Evolutionary conservation across 2,797 vertebrate genomes (phyloP).

Genomic region (Poecilia wingei): DNA sequence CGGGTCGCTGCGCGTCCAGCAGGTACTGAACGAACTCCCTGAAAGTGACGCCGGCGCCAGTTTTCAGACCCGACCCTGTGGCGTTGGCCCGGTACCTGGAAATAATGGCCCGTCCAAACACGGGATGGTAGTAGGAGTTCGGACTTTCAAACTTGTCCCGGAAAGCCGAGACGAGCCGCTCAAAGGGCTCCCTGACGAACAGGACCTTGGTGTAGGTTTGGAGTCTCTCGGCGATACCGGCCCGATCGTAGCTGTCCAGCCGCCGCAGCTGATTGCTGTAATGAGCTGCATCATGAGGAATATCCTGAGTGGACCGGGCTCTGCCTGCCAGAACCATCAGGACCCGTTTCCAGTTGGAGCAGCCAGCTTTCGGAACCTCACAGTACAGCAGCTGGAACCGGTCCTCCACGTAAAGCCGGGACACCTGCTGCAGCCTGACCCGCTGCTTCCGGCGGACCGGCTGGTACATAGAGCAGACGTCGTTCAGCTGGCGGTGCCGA

Average conservation of each 20-base stretch:
- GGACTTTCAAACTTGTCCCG: constrained; percentile 95
- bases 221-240: constrained; percentile 82
- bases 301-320: constrained; percentile 80
- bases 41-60: constrained; percentile 89
- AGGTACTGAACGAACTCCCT: constrained; percentile 92
- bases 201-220: constrained; percentile 90
- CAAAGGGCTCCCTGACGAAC: constrained; percentile 91
- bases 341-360: constrained; percentile 96
- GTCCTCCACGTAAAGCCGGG: constrained; percentile 91
- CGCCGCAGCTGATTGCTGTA: constrained; percentile 85
- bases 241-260: constrained; percentile 84
- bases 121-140: constrained; percentile 92
- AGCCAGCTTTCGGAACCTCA: constrained; percentile 92
- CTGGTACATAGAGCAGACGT: constrained; percentile 87
- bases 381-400: constrained; percentile 90
- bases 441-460: constrained; percentile 65
- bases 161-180: constrained; percentile 91
- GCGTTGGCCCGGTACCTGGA: constrained; percentile 89
- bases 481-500: constrained; percentile 80
- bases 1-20: constrained; percentile 88
- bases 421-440: constrained; percentile 85
- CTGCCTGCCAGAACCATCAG: constrained; percentile 91
- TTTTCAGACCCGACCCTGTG: constrained; percentile 82
- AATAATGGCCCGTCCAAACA: constrained; percentile 93
- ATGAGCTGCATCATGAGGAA: constrained; percentile 88